Base-by-base conservation (phyloP, 2,888 invertebrate species). In the Cantharis rufa region DNA sequence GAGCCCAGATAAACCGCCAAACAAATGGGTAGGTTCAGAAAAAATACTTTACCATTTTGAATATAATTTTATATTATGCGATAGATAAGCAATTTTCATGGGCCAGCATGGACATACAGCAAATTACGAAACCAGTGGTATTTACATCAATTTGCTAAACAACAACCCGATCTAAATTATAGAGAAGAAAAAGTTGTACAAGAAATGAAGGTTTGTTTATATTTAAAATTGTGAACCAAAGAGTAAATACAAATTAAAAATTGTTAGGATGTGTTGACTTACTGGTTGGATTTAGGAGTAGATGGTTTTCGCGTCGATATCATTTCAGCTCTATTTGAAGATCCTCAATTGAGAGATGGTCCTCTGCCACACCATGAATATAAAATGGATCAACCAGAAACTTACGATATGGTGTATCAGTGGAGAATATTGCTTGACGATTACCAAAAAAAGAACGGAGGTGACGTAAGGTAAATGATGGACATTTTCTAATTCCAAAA, bases 281-380 rank as follows among this genome's bases (percentile, higher is more conserved):
- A 92, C 84, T 98, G 97, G 97, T 85, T 98, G 69, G 92, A 93
- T 72, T 92, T 92, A 82, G 97, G 96, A 0, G 92, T 97, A 0
- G 94, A 95, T 84, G 98, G 98, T 0, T 96, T 98, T 84, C 92
- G 97, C 82, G 90, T 98, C 32, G 95, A 96, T 84, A 95, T 95
- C 2, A 91, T 95, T 15, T 89, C 90, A 7, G 82, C 81, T 82
- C 77, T 91, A 13, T 89, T 87, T 72, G 91, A 91, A 84, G 85
- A 84, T 48, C 81, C 82, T 7, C 66, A 84, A 13, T 81, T 88
- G 0, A 76, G 69, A 2, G 88, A 91, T 75, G 91, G 91, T 81
- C 89, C 89, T 1, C 62, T 70, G 11, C 63, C 62, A 18, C 48
- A 90, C 15, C 93, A 94, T 81, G 89, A 91, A 77, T 92, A 93